Percentiles rank a stretch among this genome's conserved stretches.
phyloP scores from a whole-genome alignment of 1,140 invertebrate genomes.

The Ylistrum balloti region DNA sequence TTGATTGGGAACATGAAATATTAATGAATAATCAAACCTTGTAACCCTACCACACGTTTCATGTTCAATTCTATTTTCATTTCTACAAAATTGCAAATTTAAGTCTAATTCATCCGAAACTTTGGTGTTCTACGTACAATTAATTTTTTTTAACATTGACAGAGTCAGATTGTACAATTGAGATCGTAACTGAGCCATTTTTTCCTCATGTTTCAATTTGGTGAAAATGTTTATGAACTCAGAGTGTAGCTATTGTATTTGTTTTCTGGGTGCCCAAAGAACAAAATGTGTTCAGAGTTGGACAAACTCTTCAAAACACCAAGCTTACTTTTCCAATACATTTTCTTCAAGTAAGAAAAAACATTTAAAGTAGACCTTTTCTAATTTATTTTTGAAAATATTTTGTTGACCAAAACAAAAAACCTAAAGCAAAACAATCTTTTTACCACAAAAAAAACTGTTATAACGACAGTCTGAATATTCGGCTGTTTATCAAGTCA shows the following conservation, averaged over 20 bases:
- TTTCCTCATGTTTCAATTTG: not conserved
- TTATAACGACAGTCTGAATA: not conserved
- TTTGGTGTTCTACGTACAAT: not conserved
- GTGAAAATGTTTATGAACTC: not conserved
- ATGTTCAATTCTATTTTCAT: slow-evolving; percentile 12
- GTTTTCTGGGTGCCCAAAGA: not conserved
- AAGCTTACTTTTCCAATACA: not conserved
- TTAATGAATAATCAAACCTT: not conserved
- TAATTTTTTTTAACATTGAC: not conserved
- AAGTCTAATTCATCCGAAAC: not conserved
- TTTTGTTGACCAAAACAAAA: too few species aligned
- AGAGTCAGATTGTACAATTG: not conserved
- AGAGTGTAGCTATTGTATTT: not conserved
- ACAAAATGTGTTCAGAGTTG: not conserved
- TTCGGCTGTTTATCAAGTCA: not conserved
- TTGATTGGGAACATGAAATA: not conserved
- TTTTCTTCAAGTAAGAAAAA: not conserved
- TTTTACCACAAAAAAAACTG: not conserved
- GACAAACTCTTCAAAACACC: not conserved
- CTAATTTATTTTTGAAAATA: too few species aligned
- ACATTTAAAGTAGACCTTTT: too few species aligned
- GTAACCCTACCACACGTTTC: not conserved
- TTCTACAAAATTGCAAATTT: slow-evolving; percentile 20
- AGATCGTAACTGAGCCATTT: slow-evolving; percentile 2
- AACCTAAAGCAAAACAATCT: too few species aligned